phyloP scores from a whole-genome alignment of 2,113 vertebrate genomes.

The Nibea coibor region DNA sequence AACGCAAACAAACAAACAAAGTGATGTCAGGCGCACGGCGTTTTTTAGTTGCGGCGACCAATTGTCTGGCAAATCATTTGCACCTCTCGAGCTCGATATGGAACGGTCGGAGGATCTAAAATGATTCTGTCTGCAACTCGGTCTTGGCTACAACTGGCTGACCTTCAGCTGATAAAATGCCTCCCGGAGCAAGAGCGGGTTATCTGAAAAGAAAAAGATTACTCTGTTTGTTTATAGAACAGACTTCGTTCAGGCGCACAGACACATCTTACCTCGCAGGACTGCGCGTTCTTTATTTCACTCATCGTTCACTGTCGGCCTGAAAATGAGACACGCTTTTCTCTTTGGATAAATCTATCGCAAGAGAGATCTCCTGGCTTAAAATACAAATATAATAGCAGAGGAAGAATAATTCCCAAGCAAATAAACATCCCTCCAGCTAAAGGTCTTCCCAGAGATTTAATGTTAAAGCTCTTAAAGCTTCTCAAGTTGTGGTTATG shows the following conservation, averaged over 20 bases:
- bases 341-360: background rate
- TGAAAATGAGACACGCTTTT: conserved; percentile 3
- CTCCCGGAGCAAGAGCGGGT: conserved; percentile 5
- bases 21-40: conserved; percentile 13
- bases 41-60: conserved; percentile 49
- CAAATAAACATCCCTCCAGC: conserved; percentile 30
- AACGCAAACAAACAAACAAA: conserved; percentile 63
- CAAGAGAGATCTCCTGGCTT: background rate
- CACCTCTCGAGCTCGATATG: conserved; percentile 22
- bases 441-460: conserved; percentile 22
- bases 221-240: conserved; percentile 26
- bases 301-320: conserved; percentile 24
- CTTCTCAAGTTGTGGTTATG: conserved; percentile 34
- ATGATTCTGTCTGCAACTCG: conserved; percentile 8
- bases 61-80: conserved; percentile 36
- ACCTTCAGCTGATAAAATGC: conserved; percentile 38
- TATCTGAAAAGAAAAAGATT: conserved; percentile 35
- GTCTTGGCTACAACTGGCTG: conserved; percentile 10
- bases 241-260: conserved; percentile 18
- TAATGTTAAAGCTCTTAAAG: conserved; percentile 34
- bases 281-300: conserved; percentile 4
- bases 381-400: conserved; percentile 4
- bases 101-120: conserved; percentile 9
- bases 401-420: background rate
- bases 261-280: conserved; percentile 20